A percentile compares a stretch with the other conserved stretches of the same genome.
Conservation (phyloP, 2,797 vertebrate genomes). For the Etheostoma nigrum region DNA sequence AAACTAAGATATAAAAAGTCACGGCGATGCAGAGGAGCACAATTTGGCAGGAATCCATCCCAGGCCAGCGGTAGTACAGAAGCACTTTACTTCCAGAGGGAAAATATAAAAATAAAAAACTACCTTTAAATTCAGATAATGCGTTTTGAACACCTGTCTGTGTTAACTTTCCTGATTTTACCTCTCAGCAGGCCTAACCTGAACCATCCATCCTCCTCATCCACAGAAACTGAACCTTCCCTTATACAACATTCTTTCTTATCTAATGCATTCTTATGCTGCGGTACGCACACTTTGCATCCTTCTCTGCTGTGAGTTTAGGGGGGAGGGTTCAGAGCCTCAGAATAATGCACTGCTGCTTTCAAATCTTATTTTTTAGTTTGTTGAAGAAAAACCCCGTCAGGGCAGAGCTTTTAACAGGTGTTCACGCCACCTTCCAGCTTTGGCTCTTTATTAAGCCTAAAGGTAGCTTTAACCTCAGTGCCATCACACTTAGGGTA, state of each 20-base stretch:
- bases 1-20: conserved; percentile 21
- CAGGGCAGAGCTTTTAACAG: conserved; percentile 62
- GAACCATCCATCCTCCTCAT: not conserved
- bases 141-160: conserved; percentile 55
- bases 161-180: conserved; percentile 39
- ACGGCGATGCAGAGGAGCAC: conserved; percentile 18
- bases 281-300: conserved; percentile 9
- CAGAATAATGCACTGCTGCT: conserved; percentile 39
- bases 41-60: conserved; percentile 49
- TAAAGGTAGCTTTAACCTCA: conserved; percentile 67
- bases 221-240: not conserved
- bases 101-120: conserved; percentile 50
- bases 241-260: conserved; percentile 17
- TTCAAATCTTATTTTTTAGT: conserved; percentile 49
- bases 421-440: conserved; percentile 56
- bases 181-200: conserved; percentile 27
- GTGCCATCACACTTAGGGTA: conserved; percentile 53
- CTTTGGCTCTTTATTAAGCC: conserved; percentile 49
- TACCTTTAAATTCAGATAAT: conserved; percentile 57
- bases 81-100: conserved; percentile 36
- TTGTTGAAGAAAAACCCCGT: conserved; percentile 35
- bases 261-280: conserved; percentile 13
- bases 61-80: conserved; percentile 29
- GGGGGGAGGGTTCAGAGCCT: conserved; percentile 48
- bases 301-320: conserved; percentile 25